Base-by-base conservation (phyloP, 2,113 vertebrate species). In the Oryzias javanicus region DNA sequence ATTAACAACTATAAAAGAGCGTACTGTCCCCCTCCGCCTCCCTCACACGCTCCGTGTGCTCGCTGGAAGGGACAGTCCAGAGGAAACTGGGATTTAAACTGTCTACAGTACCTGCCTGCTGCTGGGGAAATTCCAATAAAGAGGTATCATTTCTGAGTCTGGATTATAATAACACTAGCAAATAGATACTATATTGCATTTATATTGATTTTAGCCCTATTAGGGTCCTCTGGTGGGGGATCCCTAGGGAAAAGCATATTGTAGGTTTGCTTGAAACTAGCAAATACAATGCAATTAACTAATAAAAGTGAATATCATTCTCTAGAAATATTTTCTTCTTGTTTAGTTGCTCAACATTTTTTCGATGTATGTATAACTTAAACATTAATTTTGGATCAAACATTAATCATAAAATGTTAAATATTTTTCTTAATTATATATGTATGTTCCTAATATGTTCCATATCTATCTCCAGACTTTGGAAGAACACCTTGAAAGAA, bases 1-100 rank as follows among this genome's bases (percentile, higher is more conserved):
- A 83, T 82, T 82, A 82, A 78, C 76, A 61, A 45, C 65, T 80
- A 86, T 87, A 89, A 83, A 89, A 88, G 68, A 83, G 80, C 80
- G 64, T 70, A 78, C 62, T 69, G 81, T 83, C 83, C 74, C 57
- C 61, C 69, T 51, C 24, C 56, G 52, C 72, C 75, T 81, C 79
- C 56, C 74, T 78, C 80, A 84, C 81, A 85, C 73, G 61, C 8
- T 12, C 62, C 17, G 79, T 79, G 79, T 80, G 79, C 85, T 79
- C 73, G 25, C 74, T 72, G 73, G 64, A 78, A 84, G 71, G 84
- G 63, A 68, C 48, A 65, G 71, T 65, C 53, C 54, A 63, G 55
- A 70, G 80, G 53, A 81, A 70, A 67, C 71, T 67, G 56, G 66
- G 82, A 64, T 71, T 78, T 79, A 75, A 71, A 54, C 42, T 66